Conservation (phyloP, 2,113 vertebrate species). For the Petroica traversi region DNA sequence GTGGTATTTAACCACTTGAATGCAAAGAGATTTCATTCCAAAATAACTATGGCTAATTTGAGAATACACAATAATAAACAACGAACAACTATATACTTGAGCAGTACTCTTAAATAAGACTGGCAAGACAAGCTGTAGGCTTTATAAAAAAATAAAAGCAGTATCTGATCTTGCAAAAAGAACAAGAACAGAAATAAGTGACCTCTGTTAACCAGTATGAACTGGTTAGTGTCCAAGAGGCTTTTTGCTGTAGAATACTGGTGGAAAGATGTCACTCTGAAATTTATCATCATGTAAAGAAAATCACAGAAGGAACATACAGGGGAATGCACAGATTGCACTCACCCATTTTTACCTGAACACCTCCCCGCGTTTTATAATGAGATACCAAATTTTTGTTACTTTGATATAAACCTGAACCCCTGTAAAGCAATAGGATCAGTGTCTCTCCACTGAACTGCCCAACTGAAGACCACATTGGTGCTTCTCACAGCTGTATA, state of each 20-base stretch:
- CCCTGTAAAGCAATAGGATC: not conserved
- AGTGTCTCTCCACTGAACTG: accelerated
- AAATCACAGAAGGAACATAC: not conserved
- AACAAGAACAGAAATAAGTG: not conserved
- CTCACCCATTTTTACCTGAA: not conserved
- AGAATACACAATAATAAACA: constrained; percentile 23
- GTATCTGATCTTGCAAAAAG: not conserved
- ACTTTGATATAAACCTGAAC: not conserved
- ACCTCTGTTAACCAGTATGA: not conserved
- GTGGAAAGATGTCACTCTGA: not conserved
- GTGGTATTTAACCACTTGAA: constrained; percentile 22
- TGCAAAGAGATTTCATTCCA: constrained; percentile 20
- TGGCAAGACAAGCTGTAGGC: not conserved
- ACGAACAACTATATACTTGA: not conserved
- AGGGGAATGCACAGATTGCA: not conserved
- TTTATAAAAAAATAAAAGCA: not conserved
- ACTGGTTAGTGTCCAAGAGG: not conserved
- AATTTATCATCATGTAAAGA: not conserved
- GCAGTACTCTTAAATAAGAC: not conserved
- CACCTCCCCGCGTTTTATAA: accelerated
- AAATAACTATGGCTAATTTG: constrained; percentile 52
- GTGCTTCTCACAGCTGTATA: not conserved
- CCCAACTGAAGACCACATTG: accelerated
- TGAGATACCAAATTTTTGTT: not conserved
- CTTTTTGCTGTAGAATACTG: not conserved